A percentile compares a stretch with the other conserved stretches of the same genome.
Conservation (phyloP, 2,797 vertebrate genomes). For the Tympanoctomys barrerae region DNA sequence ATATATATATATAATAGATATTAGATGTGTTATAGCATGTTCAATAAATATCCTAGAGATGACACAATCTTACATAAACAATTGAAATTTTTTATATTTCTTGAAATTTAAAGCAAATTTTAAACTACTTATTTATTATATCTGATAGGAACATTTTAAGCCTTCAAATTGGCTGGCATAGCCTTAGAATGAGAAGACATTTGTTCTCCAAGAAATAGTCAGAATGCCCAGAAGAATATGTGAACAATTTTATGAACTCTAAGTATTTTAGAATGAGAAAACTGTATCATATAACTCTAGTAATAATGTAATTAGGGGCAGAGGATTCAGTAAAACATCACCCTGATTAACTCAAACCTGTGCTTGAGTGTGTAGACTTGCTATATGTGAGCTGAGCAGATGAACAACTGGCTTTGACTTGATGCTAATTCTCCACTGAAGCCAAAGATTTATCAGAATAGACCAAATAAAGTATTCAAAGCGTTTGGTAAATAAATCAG, state of each 20-base stretch:
- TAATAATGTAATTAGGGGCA: neutral
- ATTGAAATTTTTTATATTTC: neutral
- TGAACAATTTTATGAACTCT: neutral
- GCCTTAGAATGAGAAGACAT: neutral
- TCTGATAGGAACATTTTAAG: neutral
- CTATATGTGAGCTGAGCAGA: neutral
- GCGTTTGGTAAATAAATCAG: constrained; percentile 42
- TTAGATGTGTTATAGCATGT: neutral
- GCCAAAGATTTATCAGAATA: neutral
- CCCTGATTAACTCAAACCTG: neutral
- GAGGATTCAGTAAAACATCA: neutral
- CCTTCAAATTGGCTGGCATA: neutral
- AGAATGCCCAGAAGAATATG: neutral
- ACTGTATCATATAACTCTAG: neutral
- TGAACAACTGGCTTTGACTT: constrained; percentile 10
- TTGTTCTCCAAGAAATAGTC: neutral
- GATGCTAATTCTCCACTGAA: constrained; percentile 41
- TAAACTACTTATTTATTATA: constrained; percentile 28
- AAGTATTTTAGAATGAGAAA: neutral
- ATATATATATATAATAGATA: neutral
- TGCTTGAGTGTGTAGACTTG: neutral
- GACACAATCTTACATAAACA: neutral
- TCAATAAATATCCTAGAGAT: neutral
- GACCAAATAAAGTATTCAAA: constrained; percentile 24
- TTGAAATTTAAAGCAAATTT: constrained; percentile 5